Evolutionary conservation across 2,888 invertebrate species (phyloP).

Genomic region (Cylloceria caligata): DNA sequence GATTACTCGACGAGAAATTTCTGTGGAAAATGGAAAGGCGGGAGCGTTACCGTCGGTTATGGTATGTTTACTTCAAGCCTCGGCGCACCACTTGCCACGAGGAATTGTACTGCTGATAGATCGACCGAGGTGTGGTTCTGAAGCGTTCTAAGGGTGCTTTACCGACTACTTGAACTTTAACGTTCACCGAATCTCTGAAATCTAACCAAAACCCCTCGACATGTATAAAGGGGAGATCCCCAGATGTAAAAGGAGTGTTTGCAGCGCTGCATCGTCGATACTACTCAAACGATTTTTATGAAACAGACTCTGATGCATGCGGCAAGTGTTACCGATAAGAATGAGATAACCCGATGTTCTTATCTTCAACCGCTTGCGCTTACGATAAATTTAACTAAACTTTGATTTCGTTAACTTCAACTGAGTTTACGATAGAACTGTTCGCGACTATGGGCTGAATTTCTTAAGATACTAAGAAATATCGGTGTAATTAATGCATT

Average conservation of each 20-base stretch:
- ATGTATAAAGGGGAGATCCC: not conserved
- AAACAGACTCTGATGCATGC: too few species aligned
- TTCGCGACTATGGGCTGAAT: too few species aligned
- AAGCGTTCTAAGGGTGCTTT: slow-evolving; percentile 58
- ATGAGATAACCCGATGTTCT: too few species aligned
- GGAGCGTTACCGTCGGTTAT: slow-evolving; percentile 60
- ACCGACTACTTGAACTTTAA: slow-evolving; percentile 59
- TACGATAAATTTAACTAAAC: too few species aligned
- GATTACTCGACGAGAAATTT: slow-evolving; percentile 80
- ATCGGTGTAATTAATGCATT: too few species aligned
- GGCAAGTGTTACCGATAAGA: too few species aligned
- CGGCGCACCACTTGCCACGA: slow-evolving; percentile 45
- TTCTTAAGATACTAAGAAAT: too few species aligned
- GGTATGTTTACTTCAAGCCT: slow-evolving; percentile 53
- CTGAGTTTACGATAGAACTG: too few species aligned
- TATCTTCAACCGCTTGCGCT: too few species aligned
- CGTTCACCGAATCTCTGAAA: slow-evolving; percentile 12
- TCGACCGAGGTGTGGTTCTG: slow-evolving; percentile 64
- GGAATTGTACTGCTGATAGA: slow-evolving; percentile 75
- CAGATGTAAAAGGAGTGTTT: not conserved
- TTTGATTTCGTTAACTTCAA: not conserved
- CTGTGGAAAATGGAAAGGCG: slow-evolving; percentile 74
- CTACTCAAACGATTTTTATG: not conserved
- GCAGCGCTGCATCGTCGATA: not conserved
- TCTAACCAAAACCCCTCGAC: not conserved